A percentile compares a stretch with the other conserved stretches of the same genome.
Evolutionary conservation across 2,797 vertebrate species (phyloP).

Genomic region (Falco naumanni): DNA sequence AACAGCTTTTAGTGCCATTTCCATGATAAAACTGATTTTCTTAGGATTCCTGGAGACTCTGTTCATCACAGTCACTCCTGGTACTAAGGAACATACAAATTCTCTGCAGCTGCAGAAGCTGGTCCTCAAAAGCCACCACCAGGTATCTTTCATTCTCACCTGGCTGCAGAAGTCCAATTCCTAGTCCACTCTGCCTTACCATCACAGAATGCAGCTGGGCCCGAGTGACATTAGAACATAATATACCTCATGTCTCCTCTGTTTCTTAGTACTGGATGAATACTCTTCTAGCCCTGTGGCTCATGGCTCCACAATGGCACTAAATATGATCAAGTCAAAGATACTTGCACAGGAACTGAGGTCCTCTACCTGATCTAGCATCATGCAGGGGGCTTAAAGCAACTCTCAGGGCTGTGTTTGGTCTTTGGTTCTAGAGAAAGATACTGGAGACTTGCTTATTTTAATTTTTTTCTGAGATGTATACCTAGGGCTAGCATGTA

Average conservation of each 20-base stretch:
- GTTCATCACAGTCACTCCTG: background rate
- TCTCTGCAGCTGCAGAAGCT: background rate
- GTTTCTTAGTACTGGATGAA: background rate
- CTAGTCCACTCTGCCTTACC: background rate
- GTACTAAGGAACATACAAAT: background rate
- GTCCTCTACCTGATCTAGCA: background rate
- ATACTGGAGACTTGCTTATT: background rate
- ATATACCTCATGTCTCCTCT: background rate
- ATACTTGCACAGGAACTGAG: background rate
- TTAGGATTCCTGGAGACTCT: background rate
- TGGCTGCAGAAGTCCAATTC: background rate
- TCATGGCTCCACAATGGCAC: background rate
- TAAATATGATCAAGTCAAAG: background rate
- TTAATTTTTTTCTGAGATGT: background rate
- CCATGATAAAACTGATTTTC: background rate
- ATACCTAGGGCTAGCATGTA: background rate
- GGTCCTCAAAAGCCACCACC: background rate
- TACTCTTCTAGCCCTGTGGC: background rate
- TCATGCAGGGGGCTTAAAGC: background rate
- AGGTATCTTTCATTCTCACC: background rate
- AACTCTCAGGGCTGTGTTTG: background rate
- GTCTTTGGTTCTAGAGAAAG: background rate
- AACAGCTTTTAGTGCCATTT: background rate
- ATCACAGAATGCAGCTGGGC: background rate
- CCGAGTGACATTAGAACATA: background rate